Base-by-base conservation (phyloP, 2,797 vertebrate genomes). In the Florisuga fusca region DNA sequence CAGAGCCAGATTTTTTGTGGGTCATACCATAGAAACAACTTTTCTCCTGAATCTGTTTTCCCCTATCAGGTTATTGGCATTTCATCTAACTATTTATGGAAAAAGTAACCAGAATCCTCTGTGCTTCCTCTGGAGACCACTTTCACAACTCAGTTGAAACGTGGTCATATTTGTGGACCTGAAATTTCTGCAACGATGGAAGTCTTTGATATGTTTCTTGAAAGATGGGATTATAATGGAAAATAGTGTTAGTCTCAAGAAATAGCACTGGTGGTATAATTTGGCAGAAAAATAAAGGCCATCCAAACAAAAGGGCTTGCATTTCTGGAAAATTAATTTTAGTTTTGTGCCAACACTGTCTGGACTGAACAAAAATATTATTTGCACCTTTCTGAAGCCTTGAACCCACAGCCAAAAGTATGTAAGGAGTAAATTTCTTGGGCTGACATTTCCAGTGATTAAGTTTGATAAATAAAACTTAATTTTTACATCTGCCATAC, bases 301-400 rank as follows among this genome's bases (percentile, higher is more conserved):
- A 93, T 87, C 31, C 76, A 96, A 97, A 94, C 67, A 91, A 96
- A 92, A 90, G 71, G 36, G 62, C 84, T 95, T 95, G 75, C 67
- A 87, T 86, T 97, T 94, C 90, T 62, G 77, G 93, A 95, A 96
- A 95, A 97, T 91, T 34, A 88, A 84, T 92, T 91, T 91, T 82
- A 80, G 10, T 90, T 94, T 93, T 94, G 43, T 89, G 93, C 95
- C 96, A 97, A 57, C 45, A 43, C 45, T 77, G 41, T 87, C 95
- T 96, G 93, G 72, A 92, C 73, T 34, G 78, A 97, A 23, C 15
- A 78, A 89, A 88, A 92, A 78, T 58, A 94, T 93, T 86, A 97
- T 96, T 97, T 97, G 96, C 86, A 98, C 80, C 89, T 97, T 97
- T 93, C 69, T 95, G 85, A 96, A 94, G 81, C 89, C 93, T 72